These are phyloP conservation scores for Stegastes partitus DNA, from an alignment of 2,113 vertebrate species.

Conservation along the genomic window DNA sequence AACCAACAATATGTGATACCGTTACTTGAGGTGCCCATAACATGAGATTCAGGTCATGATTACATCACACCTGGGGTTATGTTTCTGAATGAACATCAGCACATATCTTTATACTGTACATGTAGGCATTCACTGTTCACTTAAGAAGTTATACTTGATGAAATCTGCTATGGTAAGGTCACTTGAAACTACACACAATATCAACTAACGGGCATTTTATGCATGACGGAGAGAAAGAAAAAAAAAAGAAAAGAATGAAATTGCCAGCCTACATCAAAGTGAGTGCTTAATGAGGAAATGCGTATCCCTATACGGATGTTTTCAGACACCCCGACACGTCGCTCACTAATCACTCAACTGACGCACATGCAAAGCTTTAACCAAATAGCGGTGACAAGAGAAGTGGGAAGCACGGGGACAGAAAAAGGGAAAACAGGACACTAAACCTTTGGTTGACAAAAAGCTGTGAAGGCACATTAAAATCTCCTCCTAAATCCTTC, in stretches of 20 bases:
- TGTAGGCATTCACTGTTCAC: constrained; percentile 63
- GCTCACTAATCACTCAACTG: constrained; percentile 33
- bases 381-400: constrained; percentile 55
- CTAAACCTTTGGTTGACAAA: constrained; percentile 76
- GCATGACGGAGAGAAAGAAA: constrained; percentile 5
- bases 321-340: constrained; percentile 18
- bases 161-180: constrained; percentile 79
- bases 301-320: constrained; percentile 35
- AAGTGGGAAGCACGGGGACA: constrained; percentile 24
- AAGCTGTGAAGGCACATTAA: constrained; percentile 80
- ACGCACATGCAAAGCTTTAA: constrained; percentile 78
- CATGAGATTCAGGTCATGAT: constrained; percentile 70
- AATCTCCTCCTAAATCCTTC: constrained; percentile 66
- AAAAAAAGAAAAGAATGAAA: constrained; percentile 8
- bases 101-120: constrained; percentile 55
- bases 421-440: background rate
- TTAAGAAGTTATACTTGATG: constrained; percentile 55
- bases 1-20: constrained; percentile 54
- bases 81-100: constrained; percentile 57
- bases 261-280: constrained; percentile 26
- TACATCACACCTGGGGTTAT: constrained; percentile 66
- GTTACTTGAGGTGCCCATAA: constrained; percentile 67
- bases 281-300: constrained; percentile 45
- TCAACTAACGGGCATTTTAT: constrained; percentile 49
- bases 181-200: constrained; percentile 78